Base-by-base conservation (phyloP, 30 jellyfish, hydroid and myxozoan species). In the Hydractinia symbiolongicarpus region DNA sequence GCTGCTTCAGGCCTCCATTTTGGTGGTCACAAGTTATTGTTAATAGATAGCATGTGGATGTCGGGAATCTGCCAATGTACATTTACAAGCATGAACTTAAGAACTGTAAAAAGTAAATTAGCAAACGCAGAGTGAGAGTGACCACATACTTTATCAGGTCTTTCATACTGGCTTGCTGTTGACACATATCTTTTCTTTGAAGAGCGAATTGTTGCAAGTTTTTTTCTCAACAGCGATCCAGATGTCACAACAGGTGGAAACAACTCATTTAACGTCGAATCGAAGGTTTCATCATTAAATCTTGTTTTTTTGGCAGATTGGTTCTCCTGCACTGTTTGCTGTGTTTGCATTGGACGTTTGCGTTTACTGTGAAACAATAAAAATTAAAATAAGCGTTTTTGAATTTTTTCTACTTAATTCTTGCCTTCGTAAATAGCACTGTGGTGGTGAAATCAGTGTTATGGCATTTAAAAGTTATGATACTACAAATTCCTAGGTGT, bases 161-260 rank as follows among this genome's bases (percentile, higher is more conserved):
- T 30, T 55, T 74, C 83, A 50, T 50, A 74, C 54, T 74, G 83
- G 7, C 68, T 30, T 4, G 83, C 83, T 0, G 83, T 50, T 49
- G 83, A 74, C 58, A 74, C 83, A 50, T 49, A 56, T 50, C 61
- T 74, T 8, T 66, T 66, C 13, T 55, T 15, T 53, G 73, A 30
- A 4, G 83, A 74, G 51, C 68, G 51, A n/a, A 74, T 50, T 50
- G 61, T 30, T 19, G 83, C 51, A 50, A 74, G 49, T 50, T 58
- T 74, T 30, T 55, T 53, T 50, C 83, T 55, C 21, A 53, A 44
- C 21, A 58, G 61, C 9, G 68, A 53, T 8, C 76, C 76, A 30
- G 83, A 74, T 74, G 83, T 9, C 40, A n/a, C 74, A 55, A 74
- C 66, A 20, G 83, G 83, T 5, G 83, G 83, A 10, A 74, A 74